phyloP scores from a whole-genome alignment of 30 jellyfish, hydroid and myxozoan species.

The Aurelia aurita complex sp. Pacific region DNA sequence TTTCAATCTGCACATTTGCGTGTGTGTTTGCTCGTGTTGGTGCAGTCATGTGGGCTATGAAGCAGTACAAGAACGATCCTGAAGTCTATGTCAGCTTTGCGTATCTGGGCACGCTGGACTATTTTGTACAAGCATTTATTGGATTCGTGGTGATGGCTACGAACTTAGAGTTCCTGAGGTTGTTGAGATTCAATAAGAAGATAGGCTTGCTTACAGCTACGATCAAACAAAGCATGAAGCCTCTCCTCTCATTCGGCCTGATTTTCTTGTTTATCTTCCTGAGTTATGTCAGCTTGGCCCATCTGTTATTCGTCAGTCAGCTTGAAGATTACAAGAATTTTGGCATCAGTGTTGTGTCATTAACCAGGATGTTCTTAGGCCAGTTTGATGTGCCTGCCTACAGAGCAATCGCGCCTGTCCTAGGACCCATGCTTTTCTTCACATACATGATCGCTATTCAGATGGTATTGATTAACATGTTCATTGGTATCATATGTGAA shows the following conservation, averaged over 20 bases:
- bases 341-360: constrained; percentile 65
- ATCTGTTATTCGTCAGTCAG: constrained; percentile 69
- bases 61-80: constrained; percentile 81
- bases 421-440: constrained; percentile 90
- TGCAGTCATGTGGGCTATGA: constrained; percentile 91
- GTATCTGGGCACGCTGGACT: constrained; percentile 87
- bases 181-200: constrained; percentile 83
- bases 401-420: constrained; percentile 64
- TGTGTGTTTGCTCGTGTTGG: constrained; percentile 85
- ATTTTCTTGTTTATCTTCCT: constrained; percentile 73
- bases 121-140: constrained; percentile 78
- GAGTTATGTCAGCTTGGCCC: constrained; percentile 87
- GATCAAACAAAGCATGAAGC: constrained; percentile 74
- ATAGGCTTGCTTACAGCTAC: constrained; percentile 87
- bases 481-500: constrained; percentile 94
- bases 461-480: constrained; percentile 90
- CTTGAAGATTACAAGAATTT: constrained; percentile 70
- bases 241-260: constrained; percentile 84
- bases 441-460: constrained; percentile 87
- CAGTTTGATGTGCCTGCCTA: constrained; percentile 74
- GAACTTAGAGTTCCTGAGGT: constrained; percentile 87
- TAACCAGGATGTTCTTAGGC: constrained; percentile 91
- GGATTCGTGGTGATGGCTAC: constrained; percentile 94
- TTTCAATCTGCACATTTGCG: constrained; percentile 81
- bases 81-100: constrained; percentile 90